Evolutionary conservation across 2,888 invertebrate species (phyloP), one percentile per base, ranked within the genome.

Genomic region (Caenorhabditis angaria): DNA sequence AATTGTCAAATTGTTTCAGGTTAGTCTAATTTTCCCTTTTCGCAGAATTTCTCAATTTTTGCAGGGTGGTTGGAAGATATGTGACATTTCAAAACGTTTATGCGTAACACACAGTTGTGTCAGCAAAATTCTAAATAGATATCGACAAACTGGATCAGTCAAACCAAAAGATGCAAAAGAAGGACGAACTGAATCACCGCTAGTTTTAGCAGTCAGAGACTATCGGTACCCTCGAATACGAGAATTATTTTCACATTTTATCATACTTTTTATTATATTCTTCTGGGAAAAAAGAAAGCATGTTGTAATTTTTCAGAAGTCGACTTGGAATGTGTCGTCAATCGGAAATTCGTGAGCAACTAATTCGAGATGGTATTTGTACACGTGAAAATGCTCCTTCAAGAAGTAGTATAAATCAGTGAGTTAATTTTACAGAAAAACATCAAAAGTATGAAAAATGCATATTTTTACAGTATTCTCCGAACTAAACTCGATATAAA

Each of bases 151-250:
- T 20, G 86, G 86, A 35, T 83, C 84, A 12, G 85, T 85, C 1
- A 74, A 79, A n/a, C 86, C 86, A 29, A 86, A 86, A 61, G 86
- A 86, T 65, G 86, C 86, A 1, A 86, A 86, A 65, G 86, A 86
- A 70, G 83, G 84, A 12, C 66, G 86, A 14, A 78, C 82, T 22
- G 86, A 86, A 75, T 82, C 82, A 41, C 85, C 86, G 4, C 61
- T 86, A 50, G 86, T 86, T 1, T 66, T 78, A 6, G 85, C 86
- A 24, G 85, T 86, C 65, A 71, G 86, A 51, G 84, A 85, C 71
- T 86, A 86, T 72, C 72, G 84, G 66, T 75, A 56, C 24, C 50
- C 20, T 22, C 2, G 4, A 50, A 50, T 22, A 22, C 24, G 24
- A 3, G 14, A 10, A 35, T 10, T 35, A 10, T 50, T 50, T 50